These are phyloP conservation scores for Drosophila bipectinata DNA, from an alignment of 1,140 invertebrate species.

Conservation along the genomic window DNA sequence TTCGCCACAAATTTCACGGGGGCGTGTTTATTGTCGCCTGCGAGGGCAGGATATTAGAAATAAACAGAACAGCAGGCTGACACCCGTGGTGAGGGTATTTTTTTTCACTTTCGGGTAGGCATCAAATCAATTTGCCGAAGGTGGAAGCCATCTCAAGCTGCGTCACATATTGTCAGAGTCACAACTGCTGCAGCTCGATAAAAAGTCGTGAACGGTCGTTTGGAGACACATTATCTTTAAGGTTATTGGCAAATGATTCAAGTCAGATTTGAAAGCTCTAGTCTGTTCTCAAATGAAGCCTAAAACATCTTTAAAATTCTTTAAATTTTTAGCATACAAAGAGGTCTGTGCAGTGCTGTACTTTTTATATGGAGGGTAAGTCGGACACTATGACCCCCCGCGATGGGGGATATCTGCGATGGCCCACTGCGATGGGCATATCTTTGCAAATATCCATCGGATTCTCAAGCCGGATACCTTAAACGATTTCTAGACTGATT, in stretches of 20 bases:
- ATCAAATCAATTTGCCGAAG: constrained; percentile 30
- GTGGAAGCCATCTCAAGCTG: constrained; percentile 15
- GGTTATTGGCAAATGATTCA: constrained; percentile 3
- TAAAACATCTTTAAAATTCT: not conserved
- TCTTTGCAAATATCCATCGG: too few species aligned
- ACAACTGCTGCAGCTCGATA: constrained; percentile 34
- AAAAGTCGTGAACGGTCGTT: constrained; percentile 25
- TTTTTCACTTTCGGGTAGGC: not conserved
- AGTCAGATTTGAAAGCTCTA: not conserved
- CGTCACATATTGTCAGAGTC: constrained; percentile 4
- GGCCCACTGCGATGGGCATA: too few species aligned
- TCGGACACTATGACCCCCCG: too few species aligned
- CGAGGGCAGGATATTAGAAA: constrained; percentile 73
- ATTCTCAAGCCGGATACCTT: too few species aligned
- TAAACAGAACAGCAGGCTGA: constrained; percentile 68
- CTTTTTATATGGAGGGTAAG: too few species aligned
- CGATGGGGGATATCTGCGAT: too few species aligned
- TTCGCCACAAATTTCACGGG: constrained; percentile 60
- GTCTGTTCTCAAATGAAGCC: not conserved
- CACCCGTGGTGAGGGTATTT: constrained; percentile 24
- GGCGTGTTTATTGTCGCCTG: constrained; percentile 74
- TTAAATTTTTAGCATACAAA: not conserved
- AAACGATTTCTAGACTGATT: too few species aligned
- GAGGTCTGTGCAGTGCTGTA: too few species aligned
- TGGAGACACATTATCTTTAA: constrained; percentile 18